Conservation (phyloP, 2,888 invertebrate genomes). For the Melanostoma scalare region DNA sequence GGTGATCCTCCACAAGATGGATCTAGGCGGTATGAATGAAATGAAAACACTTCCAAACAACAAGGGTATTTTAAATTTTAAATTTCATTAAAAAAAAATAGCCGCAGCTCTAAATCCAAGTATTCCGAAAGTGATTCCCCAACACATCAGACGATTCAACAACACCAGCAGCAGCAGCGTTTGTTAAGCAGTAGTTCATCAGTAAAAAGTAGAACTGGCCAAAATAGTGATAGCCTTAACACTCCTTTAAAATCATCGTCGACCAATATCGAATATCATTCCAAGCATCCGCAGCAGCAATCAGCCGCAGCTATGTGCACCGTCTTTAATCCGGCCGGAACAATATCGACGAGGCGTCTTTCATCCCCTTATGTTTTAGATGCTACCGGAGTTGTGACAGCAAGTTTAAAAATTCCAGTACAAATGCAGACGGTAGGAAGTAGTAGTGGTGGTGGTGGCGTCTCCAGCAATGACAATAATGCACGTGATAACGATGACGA, state of each 20-base stretch:
- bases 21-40: slow-evolving; percentile 42
- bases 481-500: slow-evolving; percentile 77
- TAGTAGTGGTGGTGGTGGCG: slow-evolving; percentile 24
- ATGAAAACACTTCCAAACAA: too few relatives aligned
- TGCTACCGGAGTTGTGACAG: slow-evolving; percentile 88
- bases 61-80: neutral
- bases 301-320: neutral
- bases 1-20: slow-evolving; percentile 82
- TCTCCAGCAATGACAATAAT: slow-evolving; percentile 52
- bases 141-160: slow-evolving; percentile 42
- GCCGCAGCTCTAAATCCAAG: slow-evolving; percentile 64
- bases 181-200: slow-evolving; percentile 16
- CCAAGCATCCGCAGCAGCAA: slow-evolving; percentile 64
- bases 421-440: slow-evolving; percentile 74
- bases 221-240: slow-evolving; percentile 64
- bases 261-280: slow-evolving; percentile 62
- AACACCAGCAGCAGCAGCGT: slow-evolving; percentile 44
- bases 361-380: slow-evolving; percentile 84
- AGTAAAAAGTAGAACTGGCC: slow-evolving; percentile 41
- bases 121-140: slow-evolving; percentile 63
- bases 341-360: slow-evolving; percentile 82
- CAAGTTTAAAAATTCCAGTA: slow-evolving; percentile 90
- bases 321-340: slow-evolving; percentile 37
- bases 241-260: slow-evolving; percentile 61
- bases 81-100: neutral